Conservation (phyloP, 53 echinoderm and acorn worm species). For the Paelopatides confundens region DNA sequence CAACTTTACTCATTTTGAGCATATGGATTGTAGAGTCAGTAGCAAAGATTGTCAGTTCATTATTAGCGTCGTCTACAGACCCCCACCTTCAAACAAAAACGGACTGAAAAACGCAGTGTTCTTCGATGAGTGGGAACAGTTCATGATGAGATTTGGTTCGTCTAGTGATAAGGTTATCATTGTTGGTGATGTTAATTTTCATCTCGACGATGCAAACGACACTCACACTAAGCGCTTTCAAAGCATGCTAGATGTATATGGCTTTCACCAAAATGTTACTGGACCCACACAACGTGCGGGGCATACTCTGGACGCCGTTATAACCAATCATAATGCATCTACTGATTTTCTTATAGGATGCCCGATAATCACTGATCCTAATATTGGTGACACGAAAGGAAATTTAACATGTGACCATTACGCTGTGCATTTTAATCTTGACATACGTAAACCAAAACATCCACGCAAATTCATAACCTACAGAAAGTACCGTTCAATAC, state of each 20-base stretch:
- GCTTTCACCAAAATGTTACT: background rate
- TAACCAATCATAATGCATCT: background rate
- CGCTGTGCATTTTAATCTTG: constrained; percentile 12
- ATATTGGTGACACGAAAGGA: background rate
- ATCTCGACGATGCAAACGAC: constrained; percentile 31
- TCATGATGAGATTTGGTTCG: background rate
- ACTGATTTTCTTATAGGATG: background rate
- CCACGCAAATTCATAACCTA: constrained; percentile 5
- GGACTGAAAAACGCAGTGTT: constrained; percentile 23
- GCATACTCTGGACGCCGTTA: background rate
- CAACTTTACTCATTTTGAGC: constrained; percentile 51
- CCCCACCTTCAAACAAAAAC: constrained; percentile 22
- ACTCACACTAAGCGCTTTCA: background rate
- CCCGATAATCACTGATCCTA: background rate
- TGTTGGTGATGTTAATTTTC: constrained; percentile 50
- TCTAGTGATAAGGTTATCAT: background rate
- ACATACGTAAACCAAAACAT: background rate
- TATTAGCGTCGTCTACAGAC: constrained; percentile 26
- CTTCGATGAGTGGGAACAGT: constrained; percentile 10
- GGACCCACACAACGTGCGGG: constrained; percentile 18
- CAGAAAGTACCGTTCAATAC: constrained; percentile 3
- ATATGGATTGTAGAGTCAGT: constrained; percentile 36
- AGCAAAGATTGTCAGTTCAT: background rate
- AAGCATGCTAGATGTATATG: background rate
- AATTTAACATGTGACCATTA: constrained; percentile 37